These are phyloP conservation scores for Oryzias woworae DNA, from an alignment of 2,113 vertebrate species.

Conservation along the genomic window DNA sequence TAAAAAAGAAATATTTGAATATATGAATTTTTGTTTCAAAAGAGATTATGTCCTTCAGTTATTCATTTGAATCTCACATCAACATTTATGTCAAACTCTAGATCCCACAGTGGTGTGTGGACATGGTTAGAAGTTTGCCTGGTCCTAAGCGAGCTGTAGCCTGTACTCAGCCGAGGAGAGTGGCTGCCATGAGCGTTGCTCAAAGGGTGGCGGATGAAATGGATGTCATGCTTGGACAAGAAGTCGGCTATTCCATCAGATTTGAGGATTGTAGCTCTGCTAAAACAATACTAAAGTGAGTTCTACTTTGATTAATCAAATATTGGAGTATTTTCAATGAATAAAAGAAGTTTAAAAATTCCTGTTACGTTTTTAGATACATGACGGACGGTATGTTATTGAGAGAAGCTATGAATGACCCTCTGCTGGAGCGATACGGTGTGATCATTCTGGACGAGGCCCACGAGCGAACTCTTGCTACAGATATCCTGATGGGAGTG, in stretches of 20 bases:
- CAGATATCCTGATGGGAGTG: slow-evolving; percentile 98
- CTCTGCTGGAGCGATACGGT: slow-evolving; percentile 93
- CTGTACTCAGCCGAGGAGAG: slow-evolving; percentile 93
- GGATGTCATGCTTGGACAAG: slow-evolving; percentile 96
- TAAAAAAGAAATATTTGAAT: background rate
- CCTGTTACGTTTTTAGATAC: slow-evolving; percentile 78
- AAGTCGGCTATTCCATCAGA: slow-evolving; percentile 95
- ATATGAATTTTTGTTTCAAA: too few relatives aligned
- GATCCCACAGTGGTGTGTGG: slow-evolving; percentile 98
- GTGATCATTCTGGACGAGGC: slow-evolving; percentile 99
- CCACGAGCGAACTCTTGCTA: slow-evolving; percentile 96
- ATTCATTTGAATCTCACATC: background rate
- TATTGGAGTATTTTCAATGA: background rate
- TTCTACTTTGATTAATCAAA: background rate
- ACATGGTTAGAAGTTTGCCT: slow-evolving; percentile 86
- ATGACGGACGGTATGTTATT: slow-evolving; percentile 99
- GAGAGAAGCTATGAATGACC: slow-evolving; percentile 99
- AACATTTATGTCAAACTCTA: slow-evolving; percentile 66
- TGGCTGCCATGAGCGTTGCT: slow-evolving; percentile 96
- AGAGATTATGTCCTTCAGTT: too few relatives aligned
- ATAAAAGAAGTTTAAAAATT: background rate
- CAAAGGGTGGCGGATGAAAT: slow-evolving; percentile 97
- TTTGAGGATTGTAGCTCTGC: slow-evolving; percentile 98
- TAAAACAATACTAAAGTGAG: slow-evolving; percentile 96
- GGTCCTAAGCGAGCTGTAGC: slow-evolving; percentile 92